Evolutionary conservation across 2,888 invertebrate species (phyloP), one percentile per base, ranked within the genome.

Genomic region (Meganola albula): DNA sequence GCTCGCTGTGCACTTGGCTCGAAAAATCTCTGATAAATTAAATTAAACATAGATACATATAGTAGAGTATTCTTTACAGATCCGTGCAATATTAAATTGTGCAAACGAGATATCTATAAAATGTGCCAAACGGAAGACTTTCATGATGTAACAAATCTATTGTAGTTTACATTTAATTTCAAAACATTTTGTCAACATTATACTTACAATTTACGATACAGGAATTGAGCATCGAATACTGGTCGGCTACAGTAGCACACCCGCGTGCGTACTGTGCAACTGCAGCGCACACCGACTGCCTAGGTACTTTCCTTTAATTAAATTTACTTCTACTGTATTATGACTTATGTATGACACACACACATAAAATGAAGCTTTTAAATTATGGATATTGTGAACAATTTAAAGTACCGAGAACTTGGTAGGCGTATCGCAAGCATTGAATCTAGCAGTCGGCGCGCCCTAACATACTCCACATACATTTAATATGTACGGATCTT

Each of bases 91-190:
- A 71, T 71, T 75, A 74, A 74, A 78, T 71, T 72, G 84, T 87
- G 87, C 83, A 68, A 65, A 63, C 67, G 74, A 64, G 63, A 68
- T 74, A 63, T 66, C 69, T 76, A 75, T 72, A 72, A 74, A 79
- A 75, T 70, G 86, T 87, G 86, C 80, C 74, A 53, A 87, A 87
- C 86, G 87, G 87, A 87, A 87, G 87, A 87, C 87, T 74, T 82
- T 78, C 63, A 95, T 87, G 95, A 95, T 74, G 94, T 96, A 87
- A 96, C 91, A 88, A 95, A 96, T 88, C 94, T 91, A 89, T 94
- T 94, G 90, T 94, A 95, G 63, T 69, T 73, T 63, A 74, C 59
- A 63, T 63, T 65, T 52, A 66, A 62, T 72, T 71, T 70, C 59
- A 67, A 74, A 82, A 76, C 68, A 69, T 74, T 73, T 65, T 70